Evolutionary conservation across 2,797 vertebrate species (phyloP).

Genomic region (Coluber constrictor): DNA sequence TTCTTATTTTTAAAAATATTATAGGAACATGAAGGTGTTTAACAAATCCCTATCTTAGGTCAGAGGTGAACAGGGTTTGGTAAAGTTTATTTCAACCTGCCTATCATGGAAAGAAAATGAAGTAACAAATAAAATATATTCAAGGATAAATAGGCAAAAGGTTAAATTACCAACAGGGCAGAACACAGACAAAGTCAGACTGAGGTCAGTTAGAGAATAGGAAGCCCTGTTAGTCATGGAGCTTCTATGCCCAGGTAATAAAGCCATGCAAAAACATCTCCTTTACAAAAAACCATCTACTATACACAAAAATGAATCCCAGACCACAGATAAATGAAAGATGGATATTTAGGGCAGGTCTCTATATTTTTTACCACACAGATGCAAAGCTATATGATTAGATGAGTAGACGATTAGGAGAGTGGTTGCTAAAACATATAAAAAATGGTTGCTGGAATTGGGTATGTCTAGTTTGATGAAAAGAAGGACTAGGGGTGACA

Average conservation of each 20-base stretch:
- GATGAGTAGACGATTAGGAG: too few relatives aligned
- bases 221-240: background rate
- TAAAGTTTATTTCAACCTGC: background rate
- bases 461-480: too few relatives aligned
- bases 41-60: background rate
- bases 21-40: too few relatives aligned
- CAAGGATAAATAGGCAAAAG: background rate
- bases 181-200: background rate
- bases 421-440: too few relatives aligned
- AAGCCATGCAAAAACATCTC: background rate
- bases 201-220: background rate
- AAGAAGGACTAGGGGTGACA: too few relatives aligned
- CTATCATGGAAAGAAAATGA: background rate
- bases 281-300: background rate
- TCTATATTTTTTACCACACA: background rate
- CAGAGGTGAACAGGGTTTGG: background rate
- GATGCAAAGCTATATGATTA: too few relatives aligned
- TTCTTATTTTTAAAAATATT: background rate
- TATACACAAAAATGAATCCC: background rate
- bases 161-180: background rate
- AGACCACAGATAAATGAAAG: background rate
- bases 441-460: too few relatives aligned
- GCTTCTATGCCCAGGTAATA: background rate
- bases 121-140: background rate
- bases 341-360: background rate